These are phyloP conservation scores for Microcebus tavaratra DNA, from an alignment of 2,113 vertebrate species.

Conservation along the genomic window DNA sequence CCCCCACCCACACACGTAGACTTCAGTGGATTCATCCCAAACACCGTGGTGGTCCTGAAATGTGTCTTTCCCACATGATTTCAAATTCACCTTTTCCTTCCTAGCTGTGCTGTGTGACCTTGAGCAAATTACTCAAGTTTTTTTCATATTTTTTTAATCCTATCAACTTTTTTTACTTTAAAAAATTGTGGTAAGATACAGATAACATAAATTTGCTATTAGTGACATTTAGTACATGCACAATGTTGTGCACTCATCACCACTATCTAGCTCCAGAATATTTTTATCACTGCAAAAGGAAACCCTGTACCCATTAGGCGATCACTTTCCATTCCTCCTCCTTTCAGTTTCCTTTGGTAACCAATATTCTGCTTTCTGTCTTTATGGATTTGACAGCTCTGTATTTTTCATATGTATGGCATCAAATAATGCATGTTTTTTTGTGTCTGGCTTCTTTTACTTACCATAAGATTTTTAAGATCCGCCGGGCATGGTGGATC, in stretches of 20 bases:
- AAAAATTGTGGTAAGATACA: background rate
- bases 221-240: background rate
- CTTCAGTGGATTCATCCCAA: background rate
- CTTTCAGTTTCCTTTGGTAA: too few species aligned
- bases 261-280: background rate
- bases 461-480: background rate
- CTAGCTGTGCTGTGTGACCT: background rate
- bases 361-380: background rate
- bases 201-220: background rate
- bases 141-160: background rate
- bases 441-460: background rate
- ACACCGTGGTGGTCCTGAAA: background rate
- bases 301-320: background rate
- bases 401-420: background rate
- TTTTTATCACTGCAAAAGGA: background rate
- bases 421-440: background rate
- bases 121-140: background rate
- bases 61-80: background rate
- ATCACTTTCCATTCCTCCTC: background rate
- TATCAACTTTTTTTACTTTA: background rate
- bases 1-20: background rate
- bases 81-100: background rate
- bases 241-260: background rate
- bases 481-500: too few species aligned
- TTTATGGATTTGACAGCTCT: background rate